Evolutionary conservation across 53 echinoderm and acorn worm genomes (phyloP), one percentile per base, ranked within the genome.

Genomic region (Luidia sarsii): DNA sequence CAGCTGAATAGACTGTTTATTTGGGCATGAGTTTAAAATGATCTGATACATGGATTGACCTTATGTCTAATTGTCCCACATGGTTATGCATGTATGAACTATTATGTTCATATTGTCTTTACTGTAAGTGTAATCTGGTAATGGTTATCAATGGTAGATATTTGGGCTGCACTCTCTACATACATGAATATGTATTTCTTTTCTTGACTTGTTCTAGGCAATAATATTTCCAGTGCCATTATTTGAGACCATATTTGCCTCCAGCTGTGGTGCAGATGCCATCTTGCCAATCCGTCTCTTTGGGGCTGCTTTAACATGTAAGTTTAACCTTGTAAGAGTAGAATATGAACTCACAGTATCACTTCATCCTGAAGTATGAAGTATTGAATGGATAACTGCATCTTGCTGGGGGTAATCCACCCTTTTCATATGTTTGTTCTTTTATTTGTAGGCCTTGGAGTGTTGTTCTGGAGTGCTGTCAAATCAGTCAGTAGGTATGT

Each of bases 381-480:
- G 16, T 33, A 16, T 28, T 65, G 28, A 16, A 65, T 15, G 21
- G 65, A 35, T 65, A 10, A 64, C 6, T 67, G n/a, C n/a, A n/a
- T n/a, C n/a, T n/a, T n/a, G n/a, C n/a, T n/a, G n/a, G n/a, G n/a
- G n/a, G n/a, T n/a, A n/a, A n/a, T n/a, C n/a, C n/a, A n/a, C n/a
- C n/a, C n/a, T n/a, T n/a, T n/a, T n/a, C n/a, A 62, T 7, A 25
- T 71, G 30, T 16, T 62, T 18, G 50, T 50, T 19, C 55, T n/a
- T 41, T 32, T 28, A 3, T 37, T 19, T 67, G 10, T 34, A 92
- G 93, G 93, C 89, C 89, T 92, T 82, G 89, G 89, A 52, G 50
- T 92, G 75, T 50, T 92, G 60, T 87, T 87, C 33, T 95, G 95
- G 95, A 92, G 90, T 88, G 87, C 92, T 33, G 86, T 92, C 39